phyloP scores from a whole-genome alignment of 2,113 vertebrate species.

The Xenopus laevis region DNA sequence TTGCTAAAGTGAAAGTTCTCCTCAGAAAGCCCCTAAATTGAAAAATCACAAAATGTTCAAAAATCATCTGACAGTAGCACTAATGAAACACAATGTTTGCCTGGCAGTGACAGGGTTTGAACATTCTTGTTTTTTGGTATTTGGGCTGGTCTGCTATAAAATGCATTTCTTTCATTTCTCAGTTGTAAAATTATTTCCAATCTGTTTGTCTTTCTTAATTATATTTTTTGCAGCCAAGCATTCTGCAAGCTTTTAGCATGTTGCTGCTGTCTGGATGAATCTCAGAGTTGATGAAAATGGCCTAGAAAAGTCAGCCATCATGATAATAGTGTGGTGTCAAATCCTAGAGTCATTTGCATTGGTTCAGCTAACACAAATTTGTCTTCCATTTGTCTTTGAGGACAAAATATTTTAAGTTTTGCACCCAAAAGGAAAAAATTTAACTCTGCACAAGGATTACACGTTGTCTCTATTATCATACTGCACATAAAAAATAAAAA shows the following conservation, averaged over 20 bases:
- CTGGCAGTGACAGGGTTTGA: too few species aligned
- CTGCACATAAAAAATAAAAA: too few species aligned
- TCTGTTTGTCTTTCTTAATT: slow-evolving; percentile 29
- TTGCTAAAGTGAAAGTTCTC: too few species aligned
- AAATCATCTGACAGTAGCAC: too few species aligned
- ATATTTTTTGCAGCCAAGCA: slow-evolving; percentile 31
- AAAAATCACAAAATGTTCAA: too few species aligned
- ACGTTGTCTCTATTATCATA: too few species aligned
- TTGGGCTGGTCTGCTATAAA: slow-evolving; percentile 12
- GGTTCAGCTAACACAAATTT: slow-evolving; percentile 23
- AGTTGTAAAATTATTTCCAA: slow-evolving; percentile 29
- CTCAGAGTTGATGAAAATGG: slow-evolving; percentile 28
- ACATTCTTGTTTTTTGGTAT: too few species aligned
- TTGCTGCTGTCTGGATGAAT: slow-evolving; percentile 23
- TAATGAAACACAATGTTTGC: too few species aligned
- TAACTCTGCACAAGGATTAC: background rate
- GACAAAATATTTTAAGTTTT: too few species aligned
- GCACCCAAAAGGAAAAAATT: background rate
- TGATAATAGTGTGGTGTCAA: slow-evolving; percentile 38
- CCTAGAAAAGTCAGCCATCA: slow-evolving; percentile 28
- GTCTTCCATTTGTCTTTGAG: slow-evolving; percentile 11
- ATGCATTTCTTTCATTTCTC: slow-evolving; percentile 17
- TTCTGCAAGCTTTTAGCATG: slow-evolving; percentile 29
- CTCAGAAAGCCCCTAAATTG: too few species aligned
- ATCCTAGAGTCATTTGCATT: slow-evolving; percentile 9